These are phyloP conservation scores for Scopus umbretta DNA, from an alignment of 2,113 vertebrate species.

Conservation along the genomic window DNA sequence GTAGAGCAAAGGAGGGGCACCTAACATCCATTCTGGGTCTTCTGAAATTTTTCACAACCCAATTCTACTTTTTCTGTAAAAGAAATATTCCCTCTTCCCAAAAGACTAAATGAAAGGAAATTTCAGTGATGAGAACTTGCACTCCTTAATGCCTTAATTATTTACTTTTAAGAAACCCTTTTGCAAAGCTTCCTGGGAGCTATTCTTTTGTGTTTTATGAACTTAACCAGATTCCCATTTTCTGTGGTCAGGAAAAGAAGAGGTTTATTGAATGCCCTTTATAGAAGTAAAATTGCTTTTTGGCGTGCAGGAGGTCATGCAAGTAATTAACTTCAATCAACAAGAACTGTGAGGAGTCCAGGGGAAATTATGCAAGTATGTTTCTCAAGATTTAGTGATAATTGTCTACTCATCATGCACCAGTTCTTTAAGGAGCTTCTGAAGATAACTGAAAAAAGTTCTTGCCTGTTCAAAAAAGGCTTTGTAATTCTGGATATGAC, in stretches of 20 bases:
- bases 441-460: background rate
- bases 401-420: slow-evolving; percentile 22
- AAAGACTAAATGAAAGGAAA: background rate
- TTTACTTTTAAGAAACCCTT: background rate
- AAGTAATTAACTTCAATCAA: slow-evolving; percentile 63
- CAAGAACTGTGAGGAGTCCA: slow-evolving; percentile 27
- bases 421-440: slow-evolving; percentile 21
- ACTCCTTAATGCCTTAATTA: background rate
- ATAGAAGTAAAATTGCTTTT: slow-evolving; percentile 5
- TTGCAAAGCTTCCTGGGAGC: background rate
- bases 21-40: background rate
- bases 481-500: background rate
- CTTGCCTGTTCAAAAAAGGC: background rate
- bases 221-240: background rate
- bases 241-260: background rate
- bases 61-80: background rate
- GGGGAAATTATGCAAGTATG: slow-evolving; percentile 17
- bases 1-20: background rate
- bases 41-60: background rate
- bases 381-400: slow-evolving; percentile 47
- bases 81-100: background rate
- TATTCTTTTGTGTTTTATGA: background rate
- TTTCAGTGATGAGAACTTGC: background rate
- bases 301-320: slow-evolving; percentile 7
- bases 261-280: slow-evolving; percentile 7